Base-by-base conservation (phyloP, 2,797 vertebrate species). In the Urocyon cinereoargenteus region DNA sequence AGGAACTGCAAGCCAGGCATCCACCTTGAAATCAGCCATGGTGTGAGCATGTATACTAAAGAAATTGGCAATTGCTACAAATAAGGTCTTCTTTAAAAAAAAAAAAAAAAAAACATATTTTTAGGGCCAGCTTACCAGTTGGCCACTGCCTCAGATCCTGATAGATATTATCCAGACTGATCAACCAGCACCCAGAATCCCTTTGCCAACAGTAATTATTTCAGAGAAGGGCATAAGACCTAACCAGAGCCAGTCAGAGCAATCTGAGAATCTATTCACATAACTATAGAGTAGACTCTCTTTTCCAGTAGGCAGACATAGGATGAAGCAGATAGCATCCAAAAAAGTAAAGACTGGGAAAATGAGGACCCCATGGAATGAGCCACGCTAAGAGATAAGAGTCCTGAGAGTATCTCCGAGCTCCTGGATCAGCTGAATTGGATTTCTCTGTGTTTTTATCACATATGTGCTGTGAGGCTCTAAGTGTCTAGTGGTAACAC, bases 391-490 rank as follows among this genome's bases (percentile, higher is more conserved):
- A 62, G 49, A 78, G 22, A 90, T 26, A 4, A 62, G 34, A 51
- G 31, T 72, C 10, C 57, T n/a, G 22, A 86, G 64, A 85, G 45
- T 85, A 49, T 64, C 3, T 15, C 6, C 34, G 86, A 12, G 4
- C 21, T 26, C 28, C 55, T 90, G 34, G n/a, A 62, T 9, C 45
- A 86, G 72, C 13, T 49, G 72, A 49, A 28, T 53, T 21, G 53
- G 78, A 89, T 53, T 75, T 86, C 45, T 95, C 64, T 45, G 59
- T 93, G 26, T 55, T 62, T 90, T 79, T 72, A 85, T 59, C 31
- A 40, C 21, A 31, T 55, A 64, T 90, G 28, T 34, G 9, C 79
- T 21, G 49, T 49, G 26, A 77, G 12, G 61, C 53, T 53, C 3
- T 49, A 70, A 26, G 21, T 5, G 34, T 55, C 28, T 28, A 62